Evolutionary conservation across 2,113 vertebrate genomes (phyloP).

Genomic region (Spermophilus dauricus): DNA sequence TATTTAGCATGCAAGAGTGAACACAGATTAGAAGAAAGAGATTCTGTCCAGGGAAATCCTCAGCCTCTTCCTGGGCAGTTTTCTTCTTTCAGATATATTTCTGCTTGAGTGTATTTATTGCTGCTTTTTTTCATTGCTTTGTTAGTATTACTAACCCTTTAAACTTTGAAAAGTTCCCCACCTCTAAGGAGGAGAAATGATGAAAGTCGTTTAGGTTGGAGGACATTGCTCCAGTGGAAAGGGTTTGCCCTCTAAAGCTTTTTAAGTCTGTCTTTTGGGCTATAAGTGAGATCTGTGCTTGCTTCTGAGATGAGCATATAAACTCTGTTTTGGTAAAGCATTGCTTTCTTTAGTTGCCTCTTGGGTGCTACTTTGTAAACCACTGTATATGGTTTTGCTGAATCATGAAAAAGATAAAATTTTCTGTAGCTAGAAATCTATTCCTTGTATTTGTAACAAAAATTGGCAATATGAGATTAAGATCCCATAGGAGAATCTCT

Average conservation of each 20-base stretch:
- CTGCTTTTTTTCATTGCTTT: constrained; percentile 75
- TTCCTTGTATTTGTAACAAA: constrained; percentile 9
- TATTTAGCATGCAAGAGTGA: constrained; percentile 83
- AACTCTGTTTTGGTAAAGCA: constrained; percentile 58
- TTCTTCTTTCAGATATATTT: constrained; percentile 42
- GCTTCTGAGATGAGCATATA: constrained; percentile 74
- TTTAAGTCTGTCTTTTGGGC: constrained; percentile 74
- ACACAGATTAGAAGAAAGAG: background rate
- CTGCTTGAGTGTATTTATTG: constrained; percentile 74
- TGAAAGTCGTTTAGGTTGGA: constrained; percentile 72
- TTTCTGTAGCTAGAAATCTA: constrained; percentile 6
- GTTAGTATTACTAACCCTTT: constrained; percentile 74
- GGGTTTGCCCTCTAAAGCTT: constrained; percentile 74
- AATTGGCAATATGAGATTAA: background rate
- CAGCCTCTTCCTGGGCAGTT: constrained; percentile 39
- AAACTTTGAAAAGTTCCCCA: constrained; percentile 64
- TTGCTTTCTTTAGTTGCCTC: constrained; percentile 76
- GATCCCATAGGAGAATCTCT: background rate
- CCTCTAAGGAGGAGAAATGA: constrained; percentile 65
- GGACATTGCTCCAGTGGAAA: background rate
- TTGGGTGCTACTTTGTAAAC: constrained; percentile 43
- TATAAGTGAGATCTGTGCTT: constrained; percentile 62
- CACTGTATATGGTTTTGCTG: constrained; percentile 66
- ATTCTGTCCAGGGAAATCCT: constrained; percentile 15
- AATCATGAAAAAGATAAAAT: constrained; percentile 75